Percentiles rank a stretch among this genome's conserved stretches.
phyloP scores from a whole-genome alignment of 2,113 vertebrate species.

The Psittacula cyanocephala region DNA sequence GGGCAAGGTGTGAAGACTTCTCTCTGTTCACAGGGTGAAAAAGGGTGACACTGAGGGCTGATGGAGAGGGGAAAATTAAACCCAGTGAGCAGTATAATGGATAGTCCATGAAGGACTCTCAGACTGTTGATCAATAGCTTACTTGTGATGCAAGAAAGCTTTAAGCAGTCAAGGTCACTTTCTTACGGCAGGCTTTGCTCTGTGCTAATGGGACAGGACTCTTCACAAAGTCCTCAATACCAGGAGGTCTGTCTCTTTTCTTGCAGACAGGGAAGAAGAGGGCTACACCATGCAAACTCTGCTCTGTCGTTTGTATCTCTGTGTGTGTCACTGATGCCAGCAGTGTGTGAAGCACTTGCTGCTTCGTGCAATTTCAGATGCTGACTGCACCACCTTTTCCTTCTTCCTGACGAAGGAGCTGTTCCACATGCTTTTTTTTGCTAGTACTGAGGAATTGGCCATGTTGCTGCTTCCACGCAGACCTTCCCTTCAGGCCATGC shows the following conservation, averaged over 20 bases:
- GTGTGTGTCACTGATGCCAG: background rate
- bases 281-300: background rate
- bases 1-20: background rate
- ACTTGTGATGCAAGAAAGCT: background rate
- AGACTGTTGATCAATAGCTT: background rate
- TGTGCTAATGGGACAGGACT: background rate
- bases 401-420: background rate
- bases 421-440: background rate
- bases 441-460: background rate
- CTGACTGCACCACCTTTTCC: background rate
- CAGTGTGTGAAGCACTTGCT: background rate
- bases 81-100: rapidly evolving
- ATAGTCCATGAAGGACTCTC: background rate
- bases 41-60: background rate
- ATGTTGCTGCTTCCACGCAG: rapidly evolving
- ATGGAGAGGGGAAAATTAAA: background rate
- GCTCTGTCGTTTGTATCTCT: background rate
- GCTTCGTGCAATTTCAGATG: background rate
- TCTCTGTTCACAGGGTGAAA: background rate
- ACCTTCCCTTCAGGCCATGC: background rate
- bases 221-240: background rate
- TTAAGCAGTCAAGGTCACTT: background rate
- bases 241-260: background rate
- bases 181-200: background rate
- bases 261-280: background rate